Evolutionary conservation across 2,113 vertebrate species (phyloP), one percentile per base, ranked within the genome.

Genomic region (Lycocorax pyrrhopterus): DNA sequence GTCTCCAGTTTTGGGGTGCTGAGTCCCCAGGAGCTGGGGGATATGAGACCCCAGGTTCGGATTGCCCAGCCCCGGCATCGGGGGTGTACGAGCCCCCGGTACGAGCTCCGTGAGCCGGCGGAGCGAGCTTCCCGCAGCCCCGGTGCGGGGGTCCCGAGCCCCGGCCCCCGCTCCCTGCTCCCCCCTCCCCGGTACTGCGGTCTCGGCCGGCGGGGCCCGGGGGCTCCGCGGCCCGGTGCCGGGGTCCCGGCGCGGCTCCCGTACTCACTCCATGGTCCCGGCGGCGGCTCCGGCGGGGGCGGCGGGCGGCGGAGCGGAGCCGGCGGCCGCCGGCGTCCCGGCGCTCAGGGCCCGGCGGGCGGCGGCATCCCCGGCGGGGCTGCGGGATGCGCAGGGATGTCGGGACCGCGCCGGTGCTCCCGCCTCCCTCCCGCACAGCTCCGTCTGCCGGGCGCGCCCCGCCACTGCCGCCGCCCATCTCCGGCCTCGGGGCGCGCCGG

Each of bases 311-410:
- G 47, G 47, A 47, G 47, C 47, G 47, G 47, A 23, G 47, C 47
- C 47, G 47, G 47, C 47, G 47, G 47, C 47, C 47, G 47, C 89
- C 80, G 67, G 86, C 89, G 73, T 84, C 81, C 86, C 91, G 90
- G 90, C 60, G 43, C 85, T 93, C 86, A 93, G 68, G 81, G 86
- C 75, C 91, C 63, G 91, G 76, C 76, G 63, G 87, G 83, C 87
- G 72, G 58, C 91, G 69, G 83, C 81, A 96, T 95, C 96, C 93
- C 92, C 95, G 89, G 96, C 96, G 94, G 91, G 90, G 96, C 96
- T 96, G 96, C 95, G 92, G 96, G 97, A 96, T 96, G 95, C 92
- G 97, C 94, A 97, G 94, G 94, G 96, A 81, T 85, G 86, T 64
- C 71, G 81, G 81, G 81, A 80, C 87, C 83, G 82, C 60, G 76